phyloP scores from a whole-genome alignment of 2,113 vertebrate species.

The Ranitomeya variabilis region DNA sequence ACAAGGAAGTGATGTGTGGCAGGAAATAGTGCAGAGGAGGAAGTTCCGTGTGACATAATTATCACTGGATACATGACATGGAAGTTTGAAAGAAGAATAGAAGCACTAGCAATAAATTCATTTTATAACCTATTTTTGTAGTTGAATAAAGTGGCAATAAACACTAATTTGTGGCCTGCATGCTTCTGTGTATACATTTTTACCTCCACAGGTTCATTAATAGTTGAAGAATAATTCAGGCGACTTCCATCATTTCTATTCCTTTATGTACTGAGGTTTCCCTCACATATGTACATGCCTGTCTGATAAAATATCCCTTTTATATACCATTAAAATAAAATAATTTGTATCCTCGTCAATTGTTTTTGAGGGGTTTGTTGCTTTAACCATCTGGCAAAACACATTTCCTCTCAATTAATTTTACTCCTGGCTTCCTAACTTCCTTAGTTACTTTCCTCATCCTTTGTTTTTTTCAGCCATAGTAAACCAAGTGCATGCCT shows the following conservation, averaged over 20 bases:
- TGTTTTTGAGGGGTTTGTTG: slow-evolving; percentile 9
- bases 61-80: slow-evolving; percentile 29
- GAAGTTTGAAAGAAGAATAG: slow-evolving; percentile 51
- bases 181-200: slow-evolving; percentile 75
- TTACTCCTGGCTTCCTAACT: slow-evolving; percentile 71
- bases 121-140: slow-evolving; percentile 59
- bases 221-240: slow-evolving; percentile 24
- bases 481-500: slow-evolving; percentile 69
- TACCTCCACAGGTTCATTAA: slow-evolving; percentile 30
- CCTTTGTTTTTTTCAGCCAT: slow-evolving; percentile 2
- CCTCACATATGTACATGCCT: slow-evolving; percentile 25
- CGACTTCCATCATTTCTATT: slow-evolving; percentile 2
- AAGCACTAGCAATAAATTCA: slow-evolving; percentile 46
- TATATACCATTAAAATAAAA: slow-evolving; percentile 49
- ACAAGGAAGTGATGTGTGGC: slow-evolving; percentile 27
- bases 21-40: slow-evolving; percentile 18
- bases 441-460: slow-evolving; percentile 62
- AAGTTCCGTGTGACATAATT: slow-evolving; percentile 30
- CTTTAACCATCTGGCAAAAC: slow-evolving; percentile 15
- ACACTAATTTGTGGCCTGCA: slow-evolving; percentile 75
- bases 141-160: slow-evolving; percentile 58
- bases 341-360: not conserved
- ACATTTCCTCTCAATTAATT: slow-evolving; percentile 57
- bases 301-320: slow-evolving; percentile 41
- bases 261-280: not conserved